Evolutionary conservation across 2,888 invertebrate genomes (phyloP), one percentile per base, ranked within the genome.

Genomic region (Physocephala rufipes): DNA sequence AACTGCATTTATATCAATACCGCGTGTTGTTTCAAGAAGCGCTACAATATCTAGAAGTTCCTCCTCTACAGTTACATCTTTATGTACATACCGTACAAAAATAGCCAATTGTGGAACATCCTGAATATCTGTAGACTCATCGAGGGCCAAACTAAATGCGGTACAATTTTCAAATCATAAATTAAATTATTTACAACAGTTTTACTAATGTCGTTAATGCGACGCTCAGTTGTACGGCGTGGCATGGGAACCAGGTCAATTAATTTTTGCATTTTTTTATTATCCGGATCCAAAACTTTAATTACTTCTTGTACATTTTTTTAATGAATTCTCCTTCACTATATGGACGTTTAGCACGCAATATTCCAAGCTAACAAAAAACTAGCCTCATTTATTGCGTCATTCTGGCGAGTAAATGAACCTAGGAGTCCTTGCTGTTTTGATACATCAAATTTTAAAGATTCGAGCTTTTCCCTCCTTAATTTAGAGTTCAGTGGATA

Each of bases 171-270:
- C 61, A 61, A 30, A 61, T 61, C 4, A 30, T 30, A 19, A n/a
- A 13, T 61, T 30, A 61, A 61, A 61, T 28, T 61, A 61, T 61
- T 19, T 61, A n/a, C 30, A 15, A 61, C 7, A 30, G 9, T 19
- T 61, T 4, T 28, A 61, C 21, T 61, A 30, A 61, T 61, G 16
- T 16, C 30, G 21, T 28, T 30, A 19, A 61, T 61, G 1, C 36
- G 61, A 19, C 61, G 61, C 21, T 61, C 36, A 21, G 61, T 61
- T 61, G 61, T 61, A n/a, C 21, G 61, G 28, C 61, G 16, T 21
- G 61, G 36, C 16, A 61, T 61, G 28, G 61, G 30, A 61, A 59
- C 19, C 30, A 30, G 59, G 16, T 28, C 26, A 28, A 28, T 19
- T n/a, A 28, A 3, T 59, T 59, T 59, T 16, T 59, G 59, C 30